Conservation (phyloP, 2,113 vertebrate genomes). For the Centropus bengalensis region DNA sequence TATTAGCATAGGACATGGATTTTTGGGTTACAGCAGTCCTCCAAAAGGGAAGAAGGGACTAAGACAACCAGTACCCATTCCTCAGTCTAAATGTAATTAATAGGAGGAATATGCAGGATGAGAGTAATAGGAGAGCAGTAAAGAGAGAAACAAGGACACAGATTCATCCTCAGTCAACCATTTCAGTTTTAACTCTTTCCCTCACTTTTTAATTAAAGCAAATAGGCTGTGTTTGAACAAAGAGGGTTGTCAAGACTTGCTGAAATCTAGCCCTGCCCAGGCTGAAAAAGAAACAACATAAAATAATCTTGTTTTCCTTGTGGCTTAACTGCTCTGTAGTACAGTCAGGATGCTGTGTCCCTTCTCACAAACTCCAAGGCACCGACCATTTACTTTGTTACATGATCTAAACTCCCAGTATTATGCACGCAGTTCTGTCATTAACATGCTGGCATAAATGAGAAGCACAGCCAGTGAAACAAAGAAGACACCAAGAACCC, state of each 20-base stretch:
- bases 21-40: background rate
- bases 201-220: constrained; percentile 13
- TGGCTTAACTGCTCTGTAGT: background rate
- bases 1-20: background rate
- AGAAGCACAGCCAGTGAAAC: background rate
- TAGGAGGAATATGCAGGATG: background rate
- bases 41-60: background rate
- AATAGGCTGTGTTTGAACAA: background rate
- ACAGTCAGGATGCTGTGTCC: background rate
- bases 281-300: background rate
- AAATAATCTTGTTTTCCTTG: background rate
- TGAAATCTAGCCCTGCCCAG: constrained; percentile 4
- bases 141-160: background rate
- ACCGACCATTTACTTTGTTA: background rate
- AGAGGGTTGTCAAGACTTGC: constrained; percentile 11
- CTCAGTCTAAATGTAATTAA: background rate
- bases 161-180: background rate
- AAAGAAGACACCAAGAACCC: background rate
- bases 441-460: background rate
- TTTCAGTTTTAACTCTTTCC: constrained; percentile 11
- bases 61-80: background rate
- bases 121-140: background rate
- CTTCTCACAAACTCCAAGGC: background rate
- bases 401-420: background rate
- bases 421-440: background rate